phyloP scores from a whole-genome alignment of 1,140 invertebrate genomes.

The Trigoniulus corallinus region DNA sequence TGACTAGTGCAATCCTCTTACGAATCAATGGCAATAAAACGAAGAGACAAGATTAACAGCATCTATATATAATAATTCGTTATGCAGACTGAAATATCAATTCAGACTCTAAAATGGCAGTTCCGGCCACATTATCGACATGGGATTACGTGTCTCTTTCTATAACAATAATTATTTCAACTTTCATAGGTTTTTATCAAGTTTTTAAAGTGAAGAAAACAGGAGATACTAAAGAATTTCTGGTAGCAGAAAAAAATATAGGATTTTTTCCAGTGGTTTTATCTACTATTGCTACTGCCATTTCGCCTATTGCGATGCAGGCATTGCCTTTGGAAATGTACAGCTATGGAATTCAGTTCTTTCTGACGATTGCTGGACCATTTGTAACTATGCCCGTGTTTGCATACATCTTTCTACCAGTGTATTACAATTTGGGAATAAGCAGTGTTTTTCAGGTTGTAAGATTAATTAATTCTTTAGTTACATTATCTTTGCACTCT shows the following conservation, averaged over 20 bases:
- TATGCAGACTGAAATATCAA: too few species aligned
- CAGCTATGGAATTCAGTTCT: background rate
- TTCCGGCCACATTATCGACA: too few species aligned
- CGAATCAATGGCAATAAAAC: too few species aligned
- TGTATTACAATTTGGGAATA: background rate
- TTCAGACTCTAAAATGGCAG: too few species aligned
- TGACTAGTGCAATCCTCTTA: too few species aligned
- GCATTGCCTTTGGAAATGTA: background rate
- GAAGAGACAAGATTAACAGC: too few species aligned
- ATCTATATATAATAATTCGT: too few species aligned
- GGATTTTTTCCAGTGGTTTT: background rate
- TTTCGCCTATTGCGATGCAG: background rate
- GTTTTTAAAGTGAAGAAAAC: background rate
- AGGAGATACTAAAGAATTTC: background rate
- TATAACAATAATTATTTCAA: background rate
- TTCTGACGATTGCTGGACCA: background rate
- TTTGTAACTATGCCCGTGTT: background rate
- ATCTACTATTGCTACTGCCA: background rate
- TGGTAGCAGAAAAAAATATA: background rate
- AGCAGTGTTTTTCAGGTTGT: background rate
- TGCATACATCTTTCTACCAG: background rate
- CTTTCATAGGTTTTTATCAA: background rate
- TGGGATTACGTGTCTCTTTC: background rate
- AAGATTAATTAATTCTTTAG: background rate
- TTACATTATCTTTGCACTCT: too few species aligned